Percentiles rank a stretch among this genome's conserved stretches.
These are phyloP conservation scores for Dendroctonus valens DNA, from an alignment of 1,140 invertebrate species.

Conservation along the genomic window DNA sequence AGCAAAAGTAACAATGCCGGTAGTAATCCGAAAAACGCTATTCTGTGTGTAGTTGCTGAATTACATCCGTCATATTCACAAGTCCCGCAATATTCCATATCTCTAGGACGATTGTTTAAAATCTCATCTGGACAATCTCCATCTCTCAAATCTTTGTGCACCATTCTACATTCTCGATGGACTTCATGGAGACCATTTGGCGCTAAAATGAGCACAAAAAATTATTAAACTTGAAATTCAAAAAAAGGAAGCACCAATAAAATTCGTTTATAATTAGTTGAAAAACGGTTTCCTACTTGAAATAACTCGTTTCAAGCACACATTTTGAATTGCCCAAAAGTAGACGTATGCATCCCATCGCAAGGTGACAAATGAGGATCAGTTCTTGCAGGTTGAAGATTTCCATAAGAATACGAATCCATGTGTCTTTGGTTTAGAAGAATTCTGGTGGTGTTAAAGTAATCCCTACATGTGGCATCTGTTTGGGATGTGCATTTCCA, in stretches of 20 bases:
- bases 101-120: constrained; percentile 46
- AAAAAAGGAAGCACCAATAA: too few species aligned
- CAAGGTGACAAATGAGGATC: constrained; percentile 27
- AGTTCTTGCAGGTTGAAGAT: constrained; percentile 21
- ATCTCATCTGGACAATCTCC: constrained; percentile 54
- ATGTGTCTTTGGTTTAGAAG: constrained; percentile 59
- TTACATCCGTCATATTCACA: constrained; percentile 44
- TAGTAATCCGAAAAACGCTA: constrained; percentile 11
- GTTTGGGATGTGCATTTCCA: constrained; percentile 71
- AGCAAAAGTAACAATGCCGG: constrained; percentile 16
- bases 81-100: constrained; percentile 52
- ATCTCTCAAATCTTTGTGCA: constrained; percentile 55
- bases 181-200: constrained; percentile 32
- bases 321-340: constrained; percentile 37
- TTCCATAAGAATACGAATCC: constrained; percentile 38
- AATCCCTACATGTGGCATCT: constrained; percentile 68
- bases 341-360: constrained; percentile 45
- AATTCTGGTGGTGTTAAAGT: constrained; percentile 63
- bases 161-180: constrained; percentile 54
- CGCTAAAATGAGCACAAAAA: constrained; percentile 21
- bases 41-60: constrained; percentile 19
- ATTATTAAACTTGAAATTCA: constrained; percentile 3
- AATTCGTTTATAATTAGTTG: too few species aligned
- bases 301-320: constrained; percentile 37
- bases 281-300: constrained; percentile 35